Conservation (phyloP, 2,797 vertebrate species). For the Esox lucius region DNA sequence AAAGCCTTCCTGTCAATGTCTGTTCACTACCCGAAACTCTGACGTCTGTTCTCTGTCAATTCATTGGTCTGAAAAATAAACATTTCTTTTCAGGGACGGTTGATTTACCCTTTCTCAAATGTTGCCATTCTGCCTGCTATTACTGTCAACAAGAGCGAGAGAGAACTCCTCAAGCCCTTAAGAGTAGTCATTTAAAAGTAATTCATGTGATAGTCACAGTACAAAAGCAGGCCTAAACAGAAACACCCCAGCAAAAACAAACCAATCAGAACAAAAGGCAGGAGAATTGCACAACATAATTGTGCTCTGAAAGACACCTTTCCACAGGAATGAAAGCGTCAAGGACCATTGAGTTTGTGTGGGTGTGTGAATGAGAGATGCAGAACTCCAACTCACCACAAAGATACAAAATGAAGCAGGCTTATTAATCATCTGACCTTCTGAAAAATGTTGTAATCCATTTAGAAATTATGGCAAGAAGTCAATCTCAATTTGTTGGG, state of each 20-base stretch:
- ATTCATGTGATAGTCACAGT: not conserved
- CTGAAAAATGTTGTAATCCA: not conserved
- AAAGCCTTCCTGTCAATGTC: not conserved
- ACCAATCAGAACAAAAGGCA: not conserved
- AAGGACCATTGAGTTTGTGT: not conserved
- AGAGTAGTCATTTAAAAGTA: not conserved
- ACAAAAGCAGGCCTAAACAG: constrained; percentile 12
- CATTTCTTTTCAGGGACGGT: not conserved
- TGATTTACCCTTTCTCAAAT: not conserved
- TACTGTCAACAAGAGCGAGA: not conserved
- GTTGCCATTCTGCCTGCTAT: not conserved
- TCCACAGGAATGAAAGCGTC: not conserved
- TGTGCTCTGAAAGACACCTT: not conserved
- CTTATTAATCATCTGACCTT: not conserved
- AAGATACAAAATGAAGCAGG: not conserved
- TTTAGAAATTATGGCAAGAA: too few relatives aligned
- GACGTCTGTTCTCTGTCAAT: not conserved
- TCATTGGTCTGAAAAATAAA: not conserved
- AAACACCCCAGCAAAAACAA: constrained; percentile 11
- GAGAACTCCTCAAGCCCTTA: not conserved
- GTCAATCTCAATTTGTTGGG: not conserved
- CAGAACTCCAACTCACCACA: not conserved
- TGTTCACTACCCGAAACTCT: not conserved
- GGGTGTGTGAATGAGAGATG: not conserved
- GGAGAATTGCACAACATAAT: not conserved